Percentiles rank a stretch among this genome's conserved stretches.
Conservation (phyloP, 2,113 vertebrate species). For the Pheucticus melanocephalus region DNA sequence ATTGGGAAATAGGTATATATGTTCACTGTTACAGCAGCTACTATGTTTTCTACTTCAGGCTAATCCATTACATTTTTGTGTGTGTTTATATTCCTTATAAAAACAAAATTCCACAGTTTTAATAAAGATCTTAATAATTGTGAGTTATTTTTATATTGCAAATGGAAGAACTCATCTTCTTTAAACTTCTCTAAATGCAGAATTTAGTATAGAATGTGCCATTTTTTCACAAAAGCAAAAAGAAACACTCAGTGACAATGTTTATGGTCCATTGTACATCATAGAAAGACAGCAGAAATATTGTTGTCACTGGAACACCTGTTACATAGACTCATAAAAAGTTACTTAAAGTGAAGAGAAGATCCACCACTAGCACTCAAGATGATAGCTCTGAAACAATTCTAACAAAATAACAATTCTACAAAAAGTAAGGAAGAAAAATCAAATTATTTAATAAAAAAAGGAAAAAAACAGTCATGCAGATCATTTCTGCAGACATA, state of each 20-base stretch:
- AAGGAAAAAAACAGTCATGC: neutral
- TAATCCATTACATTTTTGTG: neutral
- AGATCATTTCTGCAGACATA: neutral
- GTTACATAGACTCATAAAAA: neutral
- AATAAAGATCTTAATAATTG: neutral
- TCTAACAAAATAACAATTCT: neutral
- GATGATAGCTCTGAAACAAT: neutral
- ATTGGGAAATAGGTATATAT: neutral
- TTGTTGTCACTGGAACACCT: neutral
- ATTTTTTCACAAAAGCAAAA: neutral
- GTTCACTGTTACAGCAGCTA: neutral
- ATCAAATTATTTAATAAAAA: neutral
- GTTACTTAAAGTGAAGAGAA: neutral
- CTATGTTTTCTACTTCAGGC: neutral
- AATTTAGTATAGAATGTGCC: neutral
- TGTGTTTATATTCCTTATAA: neutral
- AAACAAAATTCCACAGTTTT: neutral
- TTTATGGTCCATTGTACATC: neutral
- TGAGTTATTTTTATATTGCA: neutral
- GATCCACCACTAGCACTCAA: neutral
- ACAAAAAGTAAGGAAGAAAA: neutral
- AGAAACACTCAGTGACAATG: neutral
- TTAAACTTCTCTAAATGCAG: neutral
- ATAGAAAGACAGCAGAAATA: neutral
- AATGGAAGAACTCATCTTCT: neutral